Evolutionary conservation across 2,113 vertebrate genomes (phyloP), one percentile per base, ranked within the genome.

Genomic region (Phyllostomus discolor): DNA sequence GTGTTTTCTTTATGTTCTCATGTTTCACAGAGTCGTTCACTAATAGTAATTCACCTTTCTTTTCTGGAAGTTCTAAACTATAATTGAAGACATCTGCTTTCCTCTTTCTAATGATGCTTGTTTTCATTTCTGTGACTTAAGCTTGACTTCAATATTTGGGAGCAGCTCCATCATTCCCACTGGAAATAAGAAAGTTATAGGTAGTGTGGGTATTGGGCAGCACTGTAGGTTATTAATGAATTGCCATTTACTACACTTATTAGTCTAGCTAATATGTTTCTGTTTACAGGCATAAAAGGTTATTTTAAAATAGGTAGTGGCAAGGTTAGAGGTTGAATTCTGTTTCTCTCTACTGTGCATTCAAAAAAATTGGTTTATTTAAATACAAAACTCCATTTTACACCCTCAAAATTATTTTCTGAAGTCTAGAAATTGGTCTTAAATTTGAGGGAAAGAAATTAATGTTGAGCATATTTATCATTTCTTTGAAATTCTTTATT

Each of bases 71-170:
- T 28, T 11, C 73, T 75, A 52, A 64, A 62, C 50, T 59, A 11
- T 87, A 12, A 43, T 19, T 73, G 28, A 90, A 73, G 19, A 66
- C 20, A 2, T 90, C 57, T 69, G 4, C 12, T 76, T 57, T 84
- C n/a, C 22, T 90, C 15, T 70, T 70, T 70, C 43, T 41, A 76
- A 54, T 76, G 28, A 41, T 72, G 8, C 43, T n/a, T 22, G 4
- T 91, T 90, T 91, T 90, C 73, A 33, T 90, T 90, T 79, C 33
- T 94, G 28, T 94, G 64, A 50, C 83, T 81, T 90, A 67, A 66
- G 10, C 54, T 82, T 90, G 85, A 46, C n/a, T 41, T 81, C n/a
- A 52, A 62, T 11, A 26, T 48, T 84, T 84, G 41, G 64, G 17
- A 80, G 10, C 15, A n/a, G 31, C 33, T 48, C 35, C 5, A 4